Base-by-base conservation (phyloP, 2,888 invertebrate species). In the Heliconius hortense region DNA sequence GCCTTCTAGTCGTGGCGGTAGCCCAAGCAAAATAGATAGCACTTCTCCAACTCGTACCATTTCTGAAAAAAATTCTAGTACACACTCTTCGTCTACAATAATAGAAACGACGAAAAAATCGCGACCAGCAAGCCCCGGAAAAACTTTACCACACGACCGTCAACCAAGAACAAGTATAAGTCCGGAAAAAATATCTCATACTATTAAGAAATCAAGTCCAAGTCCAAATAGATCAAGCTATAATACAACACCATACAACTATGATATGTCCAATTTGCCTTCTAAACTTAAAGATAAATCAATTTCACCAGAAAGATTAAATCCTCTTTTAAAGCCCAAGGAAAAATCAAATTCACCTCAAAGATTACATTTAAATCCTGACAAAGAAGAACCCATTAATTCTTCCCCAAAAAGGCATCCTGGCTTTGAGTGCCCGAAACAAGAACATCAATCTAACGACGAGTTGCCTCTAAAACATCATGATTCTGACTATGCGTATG, bases 1-100 rank as follows among this genome's bases (percentile, higher is more conserved):
- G 73, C 89, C 92, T 1, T 78, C 83, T 4, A 92, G 92, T 77
- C 92, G 93, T 35, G 88, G 90, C 62, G 85, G 86, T 11, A 92
- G 92, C 76, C 88, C 89, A 3, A 81, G 72, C 72, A 82, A 88
- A 81, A 77, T 84, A n/a, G 90, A 92, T 63, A 88, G 89, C 76
- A 80, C 76, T 72, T 92, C 93, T 13, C 92, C 93, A 10, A 86
- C 87, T 67, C 88, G 87, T 28, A 86, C 83, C 8, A 76, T 85
- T 18, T 83, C 86, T 69, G 89, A 93, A 53, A 86, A 80, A 76
- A 84, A 88, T 76, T 88, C 89, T 0, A 88, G 82, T 77, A 87
- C 87, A 43, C 85, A 87, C 75, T 89, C 90, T 8, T 86, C 88
- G 28, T 83, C 88, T 74, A 86, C 88, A 10, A 78, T 84, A 15